Evolutionary conservation across 2,888 invertebrate genomes (phyloP), one percentile per base, ranked within the genome.

Genomic region (Sarcophaga carnaria): DNA sequence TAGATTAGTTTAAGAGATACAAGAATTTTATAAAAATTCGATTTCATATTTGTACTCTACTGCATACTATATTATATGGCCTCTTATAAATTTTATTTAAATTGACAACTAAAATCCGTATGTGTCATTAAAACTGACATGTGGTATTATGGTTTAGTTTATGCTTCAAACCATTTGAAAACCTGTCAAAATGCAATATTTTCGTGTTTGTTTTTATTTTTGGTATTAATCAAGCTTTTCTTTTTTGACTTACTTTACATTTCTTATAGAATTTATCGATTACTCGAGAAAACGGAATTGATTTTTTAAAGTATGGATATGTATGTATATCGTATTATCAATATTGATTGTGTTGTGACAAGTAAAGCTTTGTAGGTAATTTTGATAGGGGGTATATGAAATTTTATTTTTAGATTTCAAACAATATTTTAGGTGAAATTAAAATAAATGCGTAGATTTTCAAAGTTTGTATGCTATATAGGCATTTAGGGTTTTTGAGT

Each of bases 81-180:
- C 87, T 76, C 72, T 77, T 76, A 91, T 92, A 92, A 91, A 91
- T 92, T 90, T 90, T 90, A 89, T 91, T 89, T 85, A 88, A 92
- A 92, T 91, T 92, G 92, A 92, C 91, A 92, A 89, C 90, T 92
- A 92, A 91, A 92, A 91, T 92, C 91, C 90, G 89, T 91, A 92
- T 90, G 90, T 92, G 92, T 91, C 93, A 89, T 89, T 88, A 85
- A 85, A 86, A 82, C 80, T 90, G 90, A 90, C 88, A 92, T 90
- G 91, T 90, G 90, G 91, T 88, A 91, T 91, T 92, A 90, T 87
- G 63, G 11, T 67, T 69, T 77, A 88, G 90, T 90, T 86, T 90
- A 77, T 80, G 86, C 76, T 76, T 47, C 47, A 80, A 66, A 62
- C n/a, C 49, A 74, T 83, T 88, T 71, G 78, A 80, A 88, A 89